Conservation (phyloP, 2,888 invertebrate genomes). For the Therioaphis trifolii region DNA sequence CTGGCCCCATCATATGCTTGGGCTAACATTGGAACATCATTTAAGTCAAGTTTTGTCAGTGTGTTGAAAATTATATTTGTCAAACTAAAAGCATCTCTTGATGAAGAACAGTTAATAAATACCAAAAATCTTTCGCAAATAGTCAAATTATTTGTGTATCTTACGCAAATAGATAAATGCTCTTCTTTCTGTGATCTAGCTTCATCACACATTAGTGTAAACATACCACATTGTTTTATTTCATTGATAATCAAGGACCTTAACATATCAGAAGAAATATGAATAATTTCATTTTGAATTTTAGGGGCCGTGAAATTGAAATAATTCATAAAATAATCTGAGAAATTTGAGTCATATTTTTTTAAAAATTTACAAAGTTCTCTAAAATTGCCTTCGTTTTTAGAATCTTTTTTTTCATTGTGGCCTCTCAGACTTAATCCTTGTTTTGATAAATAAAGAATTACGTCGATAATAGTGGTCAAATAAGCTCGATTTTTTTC, state of each 20-base stretch:
- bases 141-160: not conserved
- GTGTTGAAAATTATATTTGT: not conserved
- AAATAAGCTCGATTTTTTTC: slow-evolving; percentile 2
- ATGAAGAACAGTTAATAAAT: not conserved
- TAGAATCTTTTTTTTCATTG: not conserved
- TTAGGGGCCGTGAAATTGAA: slow-evolving; percentile 9
- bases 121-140: not conserved
- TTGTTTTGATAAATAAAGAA: not conserved
- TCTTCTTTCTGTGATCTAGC: slow-evolving; percentile 1
- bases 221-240: not conserved
- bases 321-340: not conserved
- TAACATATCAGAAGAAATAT: not conserved
- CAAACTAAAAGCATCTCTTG: not conserved
- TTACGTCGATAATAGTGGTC: not conserved
- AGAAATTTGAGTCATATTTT: not conserved
- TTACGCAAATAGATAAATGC: not conserved
- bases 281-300: slow-evolving; percentile 21
- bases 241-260: not conserved
- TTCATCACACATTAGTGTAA: too few relatives aligned
- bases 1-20: not conserved
- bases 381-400: slow-evolving; percentile 7
- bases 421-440: slow-evolving; percentile 12
- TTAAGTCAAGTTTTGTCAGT: not conserved
- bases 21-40: slow-evolving; percentile 1
- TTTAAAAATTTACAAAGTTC: slow-evolving; percentile 5